Conservation (phyloP, 1,140 invertebrate species). For the Drosophila melanica region DNA sequence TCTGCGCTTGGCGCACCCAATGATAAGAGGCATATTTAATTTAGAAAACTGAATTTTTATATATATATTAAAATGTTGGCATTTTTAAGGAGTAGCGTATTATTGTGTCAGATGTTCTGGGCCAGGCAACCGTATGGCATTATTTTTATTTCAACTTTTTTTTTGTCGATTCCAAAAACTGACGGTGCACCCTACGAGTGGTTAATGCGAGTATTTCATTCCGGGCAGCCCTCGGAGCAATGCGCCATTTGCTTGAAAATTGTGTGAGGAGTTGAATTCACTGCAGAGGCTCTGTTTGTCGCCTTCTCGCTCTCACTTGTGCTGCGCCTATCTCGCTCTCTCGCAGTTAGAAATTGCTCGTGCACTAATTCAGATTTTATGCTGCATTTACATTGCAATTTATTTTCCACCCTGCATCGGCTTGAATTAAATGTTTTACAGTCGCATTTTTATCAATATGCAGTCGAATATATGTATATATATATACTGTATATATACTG, state of each 20-base stretch:
- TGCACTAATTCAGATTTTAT: slow-evolving; percentile 74
- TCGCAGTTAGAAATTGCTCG: slow-evolving; percentile 60
- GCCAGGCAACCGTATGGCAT: slow-evolving; percentile 59
- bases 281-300: slow-evolving; percentile 28
- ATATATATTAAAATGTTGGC: not conserved
- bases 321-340: not conserved
- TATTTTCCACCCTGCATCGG: slow-evolving; percentile 68
- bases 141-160: slow-evolving; percentile 46
- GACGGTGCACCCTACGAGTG: slow-evolving; percentile 36
- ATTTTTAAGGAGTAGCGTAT: slow-evolving; percentile 27
- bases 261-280: slow-evolving; percentile 26
- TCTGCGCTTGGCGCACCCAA: too few relatives aligned
- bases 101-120: slow-evolving; percentile 73
- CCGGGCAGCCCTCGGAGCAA: slow-evolving; percentile 60
- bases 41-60: too few relatives aligned
- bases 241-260: slow-evolving; percentile 56
- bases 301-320: not conserved
- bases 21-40: too few relatives aligned
- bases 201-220: slow-evolving; percentile 36
- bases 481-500: slow-evolving; percentile 31
- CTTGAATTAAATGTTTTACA: slow-evolving; percentile 49
- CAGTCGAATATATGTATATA: not conserved
- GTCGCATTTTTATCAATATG: slow-evolving; percentile 54
- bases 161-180: slow-evolving; percentile 14
- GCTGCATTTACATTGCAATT: slow-evolving; percentile 80